Evolutionary conservation across 2,888 invertebrate genomes (phyloP).

Genomic region (Noctua janthe): DNA sequence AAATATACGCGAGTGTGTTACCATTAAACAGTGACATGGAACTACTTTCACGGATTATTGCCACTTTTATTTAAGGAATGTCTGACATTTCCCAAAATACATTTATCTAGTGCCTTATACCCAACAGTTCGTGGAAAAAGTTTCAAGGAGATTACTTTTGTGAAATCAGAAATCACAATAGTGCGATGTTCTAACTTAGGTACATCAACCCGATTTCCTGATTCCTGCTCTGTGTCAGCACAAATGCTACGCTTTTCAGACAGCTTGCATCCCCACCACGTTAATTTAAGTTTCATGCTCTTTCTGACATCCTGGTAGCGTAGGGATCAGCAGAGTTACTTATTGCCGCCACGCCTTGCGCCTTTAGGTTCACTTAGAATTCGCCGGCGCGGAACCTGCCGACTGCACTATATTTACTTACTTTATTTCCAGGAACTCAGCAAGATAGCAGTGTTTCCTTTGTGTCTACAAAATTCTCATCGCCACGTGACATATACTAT

Average conservation of each 20-base stretch:
- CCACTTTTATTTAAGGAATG: slow-evolving; percentile 21
- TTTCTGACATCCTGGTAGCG: slow-evolving; percentile 13
- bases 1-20: slow-evolving; percentile 27
- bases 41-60: slow-evolving; percentile 46
- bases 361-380: slow-evolving; percentile 9
- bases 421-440: slow-evolving; percentile 12
- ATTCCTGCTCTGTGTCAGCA: slow-evolving; percentile 15
- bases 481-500: slow-evolving; percentile 24
- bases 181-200: background rate
- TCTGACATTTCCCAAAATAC: slow-evolving; percentile 13
- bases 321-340: slow-evolving; percentile 17
- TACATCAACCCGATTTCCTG: background rate
- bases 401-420: slow-evolving; percentile 15
- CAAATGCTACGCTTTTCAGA: slow-evolving; percentile 19
- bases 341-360: slow-evolving; percentile 11
- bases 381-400: background rate
- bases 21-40: slow-evolving; percentile 35
- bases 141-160: slow-evolving; percentile 6
- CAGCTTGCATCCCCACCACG: slow-evolving; percentile 11
- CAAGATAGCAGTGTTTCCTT: background rate
- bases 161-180: slow-evolving; percentile 1
- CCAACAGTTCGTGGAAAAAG: background rate
- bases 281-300: slow-evolving; percentile 34
- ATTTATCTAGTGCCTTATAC: slow-evolving; percentile 1
- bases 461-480: slow-evolving; percentile 26